Conservation (phyloP, 1,140 invertebrate species). For the Pogonognathellus flavescens region DNA sequence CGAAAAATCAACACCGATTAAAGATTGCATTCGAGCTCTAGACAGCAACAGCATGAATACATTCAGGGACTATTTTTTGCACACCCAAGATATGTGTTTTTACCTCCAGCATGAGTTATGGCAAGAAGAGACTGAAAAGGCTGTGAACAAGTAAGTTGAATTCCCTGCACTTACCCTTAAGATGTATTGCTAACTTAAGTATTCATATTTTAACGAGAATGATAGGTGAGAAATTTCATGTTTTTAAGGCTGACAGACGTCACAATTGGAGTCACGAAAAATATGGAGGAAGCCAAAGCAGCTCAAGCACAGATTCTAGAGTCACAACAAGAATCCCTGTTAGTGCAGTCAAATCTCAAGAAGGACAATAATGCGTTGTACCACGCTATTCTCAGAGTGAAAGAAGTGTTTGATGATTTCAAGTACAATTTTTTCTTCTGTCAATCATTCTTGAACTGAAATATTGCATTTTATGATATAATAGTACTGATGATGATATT, state of each 20-base stretch:
- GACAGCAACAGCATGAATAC: slow-evolving; percentile 75
- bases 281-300: slow-evolving; percentile 71
- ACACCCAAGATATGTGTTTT: slow-evolving; percentile 79
- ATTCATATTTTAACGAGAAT: neutral
- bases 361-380: slow-evolving; percentile 71
- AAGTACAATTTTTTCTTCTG: slow-evolving; percentile 65
- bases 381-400: slow-evolving; percentile 71
- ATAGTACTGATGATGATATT: no score
- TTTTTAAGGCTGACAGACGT: slow-evolving; percentile 70
- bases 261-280: slow-evolving; percentile 71
- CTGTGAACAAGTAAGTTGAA: slow-evolving; percentile 71
- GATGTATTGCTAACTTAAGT: no score
- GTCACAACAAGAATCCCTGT: slow-evolving; percentile 74
- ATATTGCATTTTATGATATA: no score
- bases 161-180: no score
- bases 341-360: slow-evolving; percentile 74
- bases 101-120: slow-evolving; percentile 78
- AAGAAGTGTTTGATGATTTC: slow-evolving; percentile 73
- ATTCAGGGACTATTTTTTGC: slow-evolving; percentile 79
- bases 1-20: slow-evolving; percentile 68
- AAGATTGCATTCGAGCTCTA: slow-evolving; percentile 75
- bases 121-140: slow-evolving; percentile 76
- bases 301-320: slow-evolving; percentile 70
- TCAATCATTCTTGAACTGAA: neutral
- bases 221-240: neutral